Evolutionary conservation across 2,888 invertebrate species (phyloP).

Genomic region (Marronus borbonicus): DNA sequence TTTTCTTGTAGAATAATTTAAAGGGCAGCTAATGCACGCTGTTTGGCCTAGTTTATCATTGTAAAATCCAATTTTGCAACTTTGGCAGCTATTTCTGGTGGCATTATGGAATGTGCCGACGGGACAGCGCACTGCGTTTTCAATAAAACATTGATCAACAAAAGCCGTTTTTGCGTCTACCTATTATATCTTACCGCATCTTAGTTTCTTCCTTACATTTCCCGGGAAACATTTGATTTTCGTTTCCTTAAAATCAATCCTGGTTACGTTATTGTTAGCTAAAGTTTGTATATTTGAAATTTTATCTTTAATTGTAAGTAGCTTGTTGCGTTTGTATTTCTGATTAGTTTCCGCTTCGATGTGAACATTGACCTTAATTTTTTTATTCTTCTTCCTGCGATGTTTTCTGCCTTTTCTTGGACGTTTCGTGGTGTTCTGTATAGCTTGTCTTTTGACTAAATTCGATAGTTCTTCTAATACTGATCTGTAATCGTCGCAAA

Average conservation of each 20-base stretch:
- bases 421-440: constrained; percentile 13
- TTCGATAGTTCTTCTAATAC: constrained; percentile 62
- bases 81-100: constrained; percentile 72
- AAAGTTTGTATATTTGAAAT: constrained; percentile 53
- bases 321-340: constrained; percentile 41
- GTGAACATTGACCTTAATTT: constrained; percentile 64
- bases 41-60: constrained; percentile 73
- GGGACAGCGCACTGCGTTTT: constrained; percentile 74
- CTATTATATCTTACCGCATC: constrained; percentile 72
- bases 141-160: not conserved
- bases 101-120: constrained; percentile 77
- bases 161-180: not conserved
- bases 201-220: constrained; percentile 71
- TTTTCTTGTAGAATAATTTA: constrained; percentile 73
- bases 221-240: constrained; percentile 72
- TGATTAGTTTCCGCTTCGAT: constrained; percentile 59
- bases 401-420: constrained; percentile 30
- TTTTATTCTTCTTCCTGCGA: constrained; percentile 49
- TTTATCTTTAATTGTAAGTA: constrained; percentile 42
- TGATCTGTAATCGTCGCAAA: constrained; percentile 57
- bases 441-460: constrained; percentile 61
- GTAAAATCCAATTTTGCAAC: constrained; percentile 76
- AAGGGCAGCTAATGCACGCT: constrained; percentile 74
- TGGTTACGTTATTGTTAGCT: constrained; percentile 51
- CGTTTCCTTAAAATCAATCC: constrained; percentile 44